phyloP scores from a whole-genome alignment of 2,888 invertebrate genomes.

The Dugesia japonica region DNA sequence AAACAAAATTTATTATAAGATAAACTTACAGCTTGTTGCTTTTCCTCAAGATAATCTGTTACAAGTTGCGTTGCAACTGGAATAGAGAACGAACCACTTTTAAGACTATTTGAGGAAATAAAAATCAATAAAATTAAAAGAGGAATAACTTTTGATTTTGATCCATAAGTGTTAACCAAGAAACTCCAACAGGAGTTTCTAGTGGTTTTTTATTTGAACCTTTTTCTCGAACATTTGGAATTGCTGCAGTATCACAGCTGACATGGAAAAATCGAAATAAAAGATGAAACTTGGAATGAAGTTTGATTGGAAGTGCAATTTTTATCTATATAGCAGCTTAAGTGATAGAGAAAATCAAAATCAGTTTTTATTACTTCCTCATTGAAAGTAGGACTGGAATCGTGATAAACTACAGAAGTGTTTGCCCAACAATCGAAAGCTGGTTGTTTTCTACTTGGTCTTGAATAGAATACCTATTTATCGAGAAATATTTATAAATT shows the following conservation, averaged over 20 bases:
- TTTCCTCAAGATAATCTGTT: conserved; percentile 59
- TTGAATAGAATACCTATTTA: conserved; percentile 59
- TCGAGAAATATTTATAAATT: too few species aligned
- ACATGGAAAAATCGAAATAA: conserved; percentile 88
- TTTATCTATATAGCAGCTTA: conserved; percentile 55
- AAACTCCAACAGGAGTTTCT: conserved; percentile 65
- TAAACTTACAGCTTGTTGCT: background rate
- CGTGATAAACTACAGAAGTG: conserved; percentile 66
- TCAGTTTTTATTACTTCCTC: too few species aligned
- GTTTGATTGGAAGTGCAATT: conserved; percentile 67
- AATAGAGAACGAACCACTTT: conserved; percentile 64
- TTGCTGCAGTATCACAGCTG: conserved; percentile 55
- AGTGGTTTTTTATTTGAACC: conserved; percentile 38
- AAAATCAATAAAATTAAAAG: background rate
- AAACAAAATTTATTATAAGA: background rate
- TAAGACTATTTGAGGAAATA: conserved; percentile 53
- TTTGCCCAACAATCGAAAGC: conserved; percentile 54
- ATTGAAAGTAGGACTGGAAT: conserved; percentile 70
- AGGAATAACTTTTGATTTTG: conserved; percentile 56
- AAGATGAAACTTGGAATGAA: conserved; percentile 71
- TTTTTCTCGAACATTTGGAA: background rate
- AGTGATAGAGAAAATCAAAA: too few species aligned
- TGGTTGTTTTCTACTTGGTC: conserved; percentile 47
- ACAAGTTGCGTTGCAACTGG: conserved; percentile 76
- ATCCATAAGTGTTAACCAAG: conserved; percentile 69